Conservation (phyloP, 2,113 vertebrate genomes). For the Megaleporinus macrocephalus region DNA sequence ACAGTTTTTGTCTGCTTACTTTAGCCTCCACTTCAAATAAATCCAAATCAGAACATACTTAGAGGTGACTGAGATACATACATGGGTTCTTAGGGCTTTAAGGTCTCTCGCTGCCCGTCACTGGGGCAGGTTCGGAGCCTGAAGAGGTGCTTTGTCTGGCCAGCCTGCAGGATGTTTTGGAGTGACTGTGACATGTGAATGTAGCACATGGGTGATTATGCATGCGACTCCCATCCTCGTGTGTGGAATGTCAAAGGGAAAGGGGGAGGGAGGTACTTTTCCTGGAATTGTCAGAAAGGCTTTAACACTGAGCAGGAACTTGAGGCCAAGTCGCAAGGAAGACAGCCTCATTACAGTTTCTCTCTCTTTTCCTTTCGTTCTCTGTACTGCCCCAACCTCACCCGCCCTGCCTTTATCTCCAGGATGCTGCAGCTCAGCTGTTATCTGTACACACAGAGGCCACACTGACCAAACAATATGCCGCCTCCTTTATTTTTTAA, state of each 20-base stretch:
- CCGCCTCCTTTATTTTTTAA: constrained; percentile 8
- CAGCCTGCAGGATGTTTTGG: constrained; percentile 24
- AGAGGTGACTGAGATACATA: neutral
- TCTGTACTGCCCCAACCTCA: neutral
- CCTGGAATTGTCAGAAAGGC: constrained; percentile 15
- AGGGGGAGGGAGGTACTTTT: constrained; percentile 36
- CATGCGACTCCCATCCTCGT: constrained; percentile 11
- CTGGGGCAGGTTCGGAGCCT: neutral
- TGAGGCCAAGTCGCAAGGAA: neutral
- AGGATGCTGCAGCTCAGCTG: constrained; percentile 41
- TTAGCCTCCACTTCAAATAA: neutral
- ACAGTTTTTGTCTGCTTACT: neutral
- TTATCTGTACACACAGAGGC: constrained; percentile 24
- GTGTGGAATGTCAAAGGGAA: constrained; percentile 36
- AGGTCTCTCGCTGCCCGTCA: neutral
- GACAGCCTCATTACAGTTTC: constrained; percentile 4
- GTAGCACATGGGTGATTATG: constrained; percentile 42
- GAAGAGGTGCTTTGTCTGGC: neutral
- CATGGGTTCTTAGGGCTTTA: neutral
- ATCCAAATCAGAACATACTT: neutral
- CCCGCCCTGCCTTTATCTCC: constrained; percentile 6
- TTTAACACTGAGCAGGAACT: neutral
- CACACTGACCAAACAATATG: constrained; percentile 30
- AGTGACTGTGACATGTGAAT: constrained; percentile 37
- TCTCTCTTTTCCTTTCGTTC: neutral